Conservation (phyloP, 1,140 invertebrate species). For the Anadara kagoshimensis region DNA sequence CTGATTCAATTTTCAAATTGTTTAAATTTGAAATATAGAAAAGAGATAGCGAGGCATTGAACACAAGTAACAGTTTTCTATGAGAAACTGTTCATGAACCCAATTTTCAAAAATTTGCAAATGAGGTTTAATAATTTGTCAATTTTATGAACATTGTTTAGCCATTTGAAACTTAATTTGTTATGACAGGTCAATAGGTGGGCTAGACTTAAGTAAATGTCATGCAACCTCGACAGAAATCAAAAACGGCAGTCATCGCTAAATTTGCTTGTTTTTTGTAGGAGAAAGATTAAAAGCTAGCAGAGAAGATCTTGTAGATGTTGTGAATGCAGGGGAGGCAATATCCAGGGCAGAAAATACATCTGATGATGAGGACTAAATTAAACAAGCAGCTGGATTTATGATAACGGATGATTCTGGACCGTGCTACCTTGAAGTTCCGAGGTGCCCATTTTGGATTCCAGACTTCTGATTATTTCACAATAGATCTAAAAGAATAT, state of each 20-base stretch:
- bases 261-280: constrained; percentile 19
- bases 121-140: not conserved
- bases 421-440: no score
- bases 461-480: no score
- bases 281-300: constrained; percentile 62
- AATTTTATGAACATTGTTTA: not conserved
- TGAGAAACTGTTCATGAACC: no score
- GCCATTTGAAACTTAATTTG: not conserved
- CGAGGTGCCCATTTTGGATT: no score
- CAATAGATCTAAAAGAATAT: no score
- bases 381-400: no score
- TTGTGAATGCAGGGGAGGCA: constrained; percentile 55
- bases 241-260: not conserved
- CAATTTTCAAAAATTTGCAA: no score
- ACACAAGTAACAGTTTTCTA: no score
- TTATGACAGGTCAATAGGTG: not conserved
- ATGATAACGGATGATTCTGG: no score
- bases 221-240: not conserved
- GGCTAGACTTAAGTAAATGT: not conserved
- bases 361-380: constrained; percentile 29
- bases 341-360: constrained; percentile 34
- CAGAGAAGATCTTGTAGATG: constrained; percentile 57
- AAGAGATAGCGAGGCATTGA: no score
- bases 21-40: no score
- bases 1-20: no score